phyloP scores from a whole-genome alignment of 2,888 invertebrate species.

The Doris montereyensis region DNA sequence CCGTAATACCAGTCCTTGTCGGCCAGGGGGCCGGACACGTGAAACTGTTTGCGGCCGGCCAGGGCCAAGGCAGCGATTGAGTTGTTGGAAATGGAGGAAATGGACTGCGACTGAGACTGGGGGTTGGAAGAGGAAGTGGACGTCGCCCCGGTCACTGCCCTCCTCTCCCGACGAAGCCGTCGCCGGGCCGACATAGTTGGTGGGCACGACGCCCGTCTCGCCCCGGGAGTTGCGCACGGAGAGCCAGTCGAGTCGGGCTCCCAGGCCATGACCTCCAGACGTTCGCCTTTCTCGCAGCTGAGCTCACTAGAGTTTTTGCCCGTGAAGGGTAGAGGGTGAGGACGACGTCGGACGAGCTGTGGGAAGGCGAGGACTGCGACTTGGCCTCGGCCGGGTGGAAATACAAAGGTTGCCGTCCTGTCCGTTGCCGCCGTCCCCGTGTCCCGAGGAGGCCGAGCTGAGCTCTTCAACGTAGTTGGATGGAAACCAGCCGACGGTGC shows the following conservation, averaged over 20 bases:
- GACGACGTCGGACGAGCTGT: constrained; percentile 78
- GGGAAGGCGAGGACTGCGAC: constrained; percentile 38
- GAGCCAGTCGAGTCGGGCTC: constrained; percentile 99
- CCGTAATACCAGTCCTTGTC: constrained; percentile 94
- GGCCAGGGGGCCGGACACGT: constrained; percentile 67
- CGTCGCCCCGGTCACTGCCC: constrained; percentile 55
- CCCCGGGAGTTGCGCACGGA: constrained; percentile 94
- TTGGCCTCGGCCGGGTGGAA: constrained; percentile 59
- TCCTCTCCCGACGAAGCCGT: constrained; percentile 46
- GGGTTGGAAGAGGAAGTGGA: constrained; percentile 64
- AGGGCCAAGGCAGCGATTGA: constrained; percentile 56
- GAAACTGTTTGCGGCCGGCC: constrained; percentile 61
- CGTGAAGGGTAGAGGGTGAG: constrained; percentile 88
- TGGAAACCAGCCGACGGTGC: constrained; percentile 91
- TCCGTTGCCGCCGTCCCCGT: constrained; percentile 10
- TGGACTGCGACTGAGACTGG: constrained; percentile 70
- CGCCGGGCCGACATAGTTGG: constrained; percentile 74
- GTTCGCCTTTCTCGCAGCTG: constrained; percentile 96
- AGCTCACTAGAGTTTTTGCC: constrained; percentile 89
- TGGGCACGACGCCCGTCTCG: constrained; percentile 93
- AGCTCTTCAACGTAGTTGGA: constrained; percentile 88
- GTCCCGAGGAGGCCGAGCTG: neutral
- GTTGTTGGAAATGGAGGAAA: constrained; percentile 67
- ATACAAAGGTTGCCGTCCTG: constrained; percentile 47
- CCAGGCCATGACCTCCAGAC: constrained; percentile 94